A percentile compares a stretch with the other conserved stretches of the same genome.
phyloP scores from a whole-genome alignment of 2,797 vertebrate genomes.

The Cephalopachus bancanus region DNA sequence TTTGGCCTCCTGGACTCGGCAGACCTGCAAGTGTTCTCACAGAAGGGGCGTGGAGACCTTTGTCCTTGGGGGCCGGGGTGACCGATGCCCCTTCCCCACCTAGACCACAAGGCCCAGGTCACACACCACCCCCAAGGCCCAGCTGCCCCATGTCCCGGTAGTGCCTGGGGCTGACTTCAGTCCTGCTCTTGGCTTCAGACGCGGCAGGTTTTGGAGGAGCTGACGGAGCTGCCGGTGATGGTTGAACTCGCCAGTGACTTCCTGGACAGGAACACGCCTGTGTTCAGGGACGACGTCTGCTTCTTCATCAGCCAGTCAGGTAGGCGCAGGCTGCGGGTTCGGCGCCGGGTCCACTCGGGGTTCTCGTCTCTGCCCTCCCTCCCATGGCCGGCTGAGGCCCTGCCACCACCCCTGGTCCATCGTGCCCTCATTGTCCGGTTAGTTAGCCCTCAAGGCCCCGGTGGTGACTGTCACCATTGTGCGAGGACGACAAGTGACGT shows the following conservation, averaged over 20 bases:
- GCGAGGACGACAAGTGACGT: background rate
- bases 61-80: background rate
- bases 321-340: constrained; percentile 77
- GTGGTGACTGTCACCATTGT: background rate
- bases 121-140: background rate
- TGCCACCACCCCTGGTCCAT: no score
- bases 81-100: background rate
- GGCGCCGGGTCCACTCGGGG: background rate
- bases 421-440: background rate
- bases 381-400: no score
- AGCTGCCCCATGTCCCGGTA: background rate
- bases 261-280: constrained; percentile 96
- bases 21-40: no score
- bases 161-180: background rate
- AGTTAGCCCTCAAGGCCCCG: background rate
- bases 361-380: background rate
- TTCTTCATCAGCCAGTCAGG: constrained; percentile 99
- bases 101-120: background rate
- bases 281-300: constrained; percentile 98
- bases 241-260: constrained; percentile 98
- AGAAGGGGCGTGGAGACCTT: background rate
- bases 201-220: constrained; percentile 96
- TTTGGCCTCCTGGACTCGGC: background rate
- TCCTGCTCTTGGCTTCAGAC: constrained; percentile 90
- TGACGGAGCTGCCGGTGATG: constrained; percentile 98